Evolutionary conservation across 2,888 invertebrate species (phyloP).

Genomic region (Phaonia tiefii): DNA sequence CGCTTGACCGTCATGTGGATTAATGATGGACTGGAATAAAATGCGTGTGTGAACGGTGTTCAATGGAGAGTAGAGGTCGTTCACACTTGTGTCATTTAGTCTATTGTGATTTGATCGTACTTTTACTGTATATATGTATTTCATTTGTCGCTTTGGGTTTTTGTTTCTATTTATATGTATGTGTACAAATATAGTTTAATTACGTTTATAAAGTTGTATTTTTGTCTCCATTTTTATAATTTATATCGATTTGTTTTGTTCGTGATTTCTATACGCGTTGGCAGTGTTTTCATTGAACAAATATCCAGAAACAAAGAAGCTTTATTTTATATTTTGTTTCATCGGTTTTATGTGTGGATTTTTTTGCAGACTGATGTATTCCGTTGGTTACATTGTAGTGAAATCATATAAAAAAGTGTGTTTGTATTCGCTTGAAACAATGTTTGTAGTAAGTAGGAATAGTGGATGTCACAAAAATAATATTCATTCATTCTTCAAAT

Average conservation of each 20-base stretch:
- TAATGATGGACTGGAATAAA: no score
- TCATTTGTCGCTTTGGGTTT: slow-evolving; percentile 5
- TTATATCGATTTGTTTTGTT: slow-evolving; percentile 60
- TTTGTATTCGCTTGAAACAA: slow-evolving; percentile 23
- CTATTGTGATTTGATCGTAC: slow-evolving; percentile 66
- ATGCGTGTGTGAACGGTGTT: no score
- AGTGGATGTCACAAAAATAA: slow-evolving; percentile 47
- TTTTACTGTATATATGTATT: slow-evolving; percentile 39
- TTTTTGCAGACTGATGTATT: no score
- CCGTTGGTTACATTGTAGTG: no score
- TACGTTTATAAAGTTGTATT: slow-evolving; percentile 54
- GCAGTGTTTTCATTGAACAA: slow-evolving; percentile 77
- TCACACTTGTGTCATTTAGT: slow-evolving; percentile 54
- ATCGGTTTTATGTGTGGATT: slow-evolving; percentile 25
- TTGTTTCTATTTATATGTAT: slow-evolving; percentile 32
- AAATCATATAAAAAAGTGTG: neutral
- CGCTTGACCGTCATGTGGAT: no score
- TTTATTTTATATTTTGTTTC: slow-evolving; percentile 53
- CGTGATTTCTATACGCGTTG: slow-evolving; percentile 77
- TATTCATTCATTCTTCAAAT: slow-evolving; percentile 41
- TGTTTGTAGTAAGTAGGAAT: slow-evolving; percentile 13
- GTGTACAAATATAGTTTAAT: slow-evolving; percentile 53
- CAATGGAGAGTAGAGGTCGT: no score
- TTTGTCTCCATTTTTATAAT: slow-evolving; percentile 45
- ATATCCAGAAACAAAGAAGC: slow-evolving; percentile 69